Conservation (phyloP, 2,888 invertebrate genomes). For the Acanthosepion lycidas region DNA sequence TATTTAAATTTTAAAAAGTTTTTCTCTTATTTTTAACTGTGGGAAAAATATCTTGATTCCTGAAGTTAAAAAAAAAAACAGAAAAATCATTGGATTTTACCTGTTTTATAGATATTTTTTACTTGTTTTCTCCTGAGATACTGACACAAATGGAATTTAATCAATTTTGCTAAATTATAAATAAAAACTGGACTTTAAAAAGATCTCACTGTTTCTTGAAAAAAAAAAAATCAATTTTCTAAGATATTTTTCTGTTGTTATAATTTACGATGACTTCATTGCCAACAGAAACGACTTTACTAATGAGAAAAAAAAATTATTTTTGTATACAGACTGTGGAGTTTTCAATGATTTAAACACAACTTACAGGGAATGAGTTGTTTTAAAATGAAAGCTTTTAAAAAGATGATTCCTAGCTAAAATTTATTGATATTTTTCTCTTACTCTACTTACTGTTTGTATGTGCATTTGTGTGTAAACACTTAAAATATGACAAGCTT, state of each 20-base stretch:
- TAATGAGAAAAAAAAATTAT: background rate
- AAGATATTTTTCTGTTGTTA: background rate
- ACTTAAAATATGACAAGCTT: background rate
- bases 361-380: background rate
- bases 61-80: background rate
- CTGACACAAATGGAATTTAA: background rate
- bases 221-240: background rate
- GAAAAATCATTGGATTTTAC: no score
- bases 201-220: background rate
- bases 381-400: background rate
- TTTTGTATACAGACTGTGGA: background rate
- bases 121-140: background rate
- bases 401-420: background rate
- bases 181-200: background rate
- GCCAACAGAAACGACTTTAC: background rate
- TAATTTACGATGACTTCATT: background rate
- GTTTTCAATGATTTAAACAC: background rate
- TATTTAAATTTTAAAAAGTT: background rate
- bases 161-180: background rate
- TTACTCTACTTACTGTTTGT: background rate
- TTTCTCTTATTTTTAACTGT: background rate
- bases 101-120: no score
- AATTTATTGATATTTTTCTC: background rate
- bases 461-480: background rate
- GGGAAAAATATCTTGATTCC: background rate